Evolutionary conservation across 2,113 vertebrate genomes (phyloP).

Genomic region (Zosterops hypoxanthus): DNA sequence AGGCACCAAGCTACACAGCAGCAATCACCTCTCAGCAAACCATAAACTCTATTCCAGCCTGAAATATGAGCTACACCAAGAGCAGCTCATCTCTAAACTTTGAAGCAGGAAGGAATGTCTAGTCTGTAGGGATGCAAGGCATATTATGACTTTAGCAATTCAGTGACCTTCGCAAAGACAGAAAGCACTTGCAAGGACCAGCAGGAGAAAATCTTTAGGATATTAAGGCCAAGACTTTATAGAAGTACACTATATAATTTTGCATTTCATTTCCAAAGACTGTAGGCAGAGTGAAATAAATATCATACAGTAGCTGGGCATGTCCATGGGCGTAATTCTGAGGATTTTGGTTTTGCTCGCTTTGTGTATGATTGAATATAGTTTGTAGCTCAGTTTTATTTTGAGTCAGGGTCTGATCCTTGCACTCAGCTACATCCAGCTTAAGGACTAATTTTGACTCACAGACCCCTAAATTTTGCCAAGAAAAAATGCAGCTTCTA

Average conservation of each 20-base stretch:
- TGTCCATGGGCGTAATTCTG: background rate
- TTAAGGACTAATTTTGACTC: background rate
- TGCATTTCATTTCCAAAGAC: background rate
- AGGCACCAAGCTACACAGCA: background rate
- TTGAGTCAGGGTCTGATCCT: background rate
- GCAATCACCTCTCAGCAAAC: background rate
- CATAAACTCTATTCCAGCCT: background rate
- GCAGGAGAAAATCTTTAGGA: background rate
- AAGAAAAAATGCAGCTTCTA: background rate
- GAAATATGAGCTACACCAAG: background rate
- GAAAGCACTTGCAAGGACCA: background rate
- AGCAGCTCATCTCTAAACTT: background rate
- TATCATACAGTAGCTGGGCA: rapidly evolving
- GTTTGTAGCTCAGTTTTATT: background rate
- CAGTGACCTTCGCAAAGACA: background rate
- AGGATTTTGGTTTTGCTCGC: background rate
- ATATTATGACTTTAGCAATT: background rate
- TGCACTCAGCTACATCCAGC: background rate
- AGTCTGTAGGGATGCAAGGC: background rate
- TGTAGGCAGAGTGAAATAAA: background rate
- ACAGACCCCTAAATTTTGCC: background rate
- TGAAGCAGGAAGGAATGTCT: background rate
- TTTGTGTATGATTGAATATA: background rate
- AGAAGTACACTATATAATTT: background rate
- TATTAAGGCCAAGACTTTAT: background rate